Percentiles rank a stretch among this genome's conserved stretches.
Evolutionary conservation across 64 coral and sea anemone species (phyloP).

Genomic region (Actinia tenebrosa): DNA sequence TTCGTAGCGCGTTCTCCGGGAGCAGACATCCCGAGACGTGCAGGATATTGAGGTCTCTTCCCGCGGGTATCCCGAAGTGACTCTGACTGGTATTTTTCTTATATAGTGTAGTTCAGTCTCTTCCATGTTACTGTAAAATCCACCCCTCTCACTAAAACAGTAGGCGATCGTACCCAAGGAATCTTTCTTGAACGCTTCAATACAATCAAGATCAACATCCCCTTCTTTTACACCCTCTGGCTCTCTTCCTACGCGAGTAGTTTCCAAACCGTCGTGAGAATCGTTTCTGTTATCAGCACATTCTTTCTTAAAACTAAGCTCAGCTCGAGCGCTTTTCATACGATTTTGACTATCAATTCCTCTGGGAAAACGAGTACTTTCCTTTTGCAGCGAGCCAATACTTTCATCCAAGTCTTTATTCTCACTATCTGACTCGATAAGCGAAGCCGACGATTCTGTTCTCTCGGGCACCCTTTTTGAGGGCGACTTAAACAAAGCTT

Average conservation of each 20-base stretch:
- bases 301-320: background rate
- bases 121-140: background rate
- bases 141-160: background rate
- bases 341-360: background rate
- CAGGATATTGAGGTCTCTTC: background rate
- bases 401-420: background rate
- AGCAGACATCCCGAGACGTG: background rate
- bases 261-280: background rate
- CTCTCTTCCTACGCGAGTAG: background rate
- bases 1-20: background rate
- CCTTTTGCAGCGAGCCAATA: background rate
- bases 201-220: background rate
- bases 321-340: background rate
- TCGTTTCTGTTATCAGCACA: background rate
- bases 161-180: background rate
- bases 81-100: background rate
- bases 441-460: background rate
- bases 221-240: background rate
- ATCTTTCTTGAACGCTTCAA: background rate
- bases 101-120: background rate
- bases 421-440: background rate
- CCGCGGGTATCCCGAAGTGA: background rate
- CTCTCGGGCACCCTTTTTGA: background rate
- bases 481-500: background rate
- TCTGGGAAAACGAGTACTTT: background rate